Evolutionary conservation across 2,888 invertebrate genomes (phyloP).

Genomic region (Nasonia oneida): DNA sequence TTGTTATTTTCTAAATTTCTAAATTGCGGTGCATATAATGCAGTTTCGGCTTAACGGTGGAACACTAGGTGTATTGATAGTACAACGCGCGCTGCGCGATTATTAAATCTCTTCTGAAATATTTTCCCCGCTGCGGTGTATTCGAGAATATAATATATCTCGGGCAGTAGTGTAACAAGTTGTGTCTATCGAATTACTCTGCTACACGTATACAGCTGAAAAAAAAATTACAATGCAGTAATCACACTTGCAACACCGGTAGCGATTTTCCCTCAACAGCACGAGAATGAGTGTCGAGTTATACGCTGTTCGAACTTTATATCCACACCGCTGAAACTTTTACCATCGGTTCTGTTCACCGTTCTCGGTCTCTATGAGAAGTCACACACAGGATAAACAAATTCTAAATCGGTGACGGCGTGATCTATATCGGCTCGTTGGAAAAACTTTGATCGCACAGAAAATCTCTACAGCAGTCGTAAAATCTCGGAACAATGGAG

Average conservation of each 20-base stretch:
- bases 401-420: not conserved
- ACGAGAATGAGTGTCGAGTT: constrained; percentile 12
- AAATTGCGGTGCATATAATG: constrained; percentile 8
- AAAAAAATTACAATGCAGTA: not conserved
- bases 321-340: not conserved
- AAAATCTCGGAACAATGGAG: not conserved
- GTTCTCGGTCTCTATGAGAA: not conserved
- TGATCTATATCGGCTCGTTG: not conserved
- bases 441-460: not conserved
- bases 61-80: not conserved
- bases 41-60: constrained; percentile 21
- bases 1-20: constrained; percentile 43
- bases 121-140: not conserved
- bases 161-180: not conserved
- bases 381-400: not conserved
- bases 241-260: not conserved
- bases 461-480: not conserved
- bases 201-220: not conserved
- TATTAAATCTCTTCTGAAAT: constrained; percentile 17
- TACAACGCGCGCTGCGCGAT: not conserved
- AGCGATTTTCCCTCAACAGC: not conserved
- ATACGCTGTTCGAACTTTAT: not conserved
- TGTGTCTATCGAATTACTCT: too few relatives aligned
- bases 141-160: not conserved
- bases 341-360: not conserved